phyloP scores from a whole-genome alignment of 2,113 vertebrate genomes.

The Laticauda laticaudata region DNA sequence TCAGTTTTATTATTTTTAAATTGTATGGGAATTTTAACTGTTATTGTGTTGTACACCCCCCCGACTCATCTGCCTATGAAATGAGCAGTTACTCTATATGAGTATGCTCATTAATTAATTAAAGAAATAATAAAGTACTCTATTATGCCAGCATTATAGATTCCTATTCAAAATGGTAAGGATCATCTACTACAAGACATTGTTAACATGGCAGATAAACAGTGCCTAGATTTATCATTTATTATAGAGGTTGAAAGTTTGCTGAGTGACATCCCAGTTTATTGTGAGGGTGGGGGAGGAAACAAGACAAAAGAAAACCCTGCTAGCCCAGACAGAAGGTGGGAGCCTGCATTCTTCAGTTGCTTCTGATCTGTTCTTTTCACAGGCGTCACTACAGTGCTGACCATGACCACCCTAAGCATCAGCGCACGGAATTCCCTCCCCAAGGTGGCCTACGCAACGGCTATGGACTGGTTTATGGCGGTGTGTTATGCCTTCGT shows the following conservation, averaged over 20 bases:
- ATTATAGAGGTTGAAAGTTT: not conserved
- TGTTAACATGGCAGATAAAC: not conserved
- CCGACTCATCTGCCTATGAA: not conserved
- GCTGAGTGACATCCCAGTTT: not conserved
- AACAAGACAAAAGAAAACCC: not conserved
- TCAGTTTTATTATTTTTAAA: not conserved
- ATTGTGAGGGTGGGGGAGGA: not conserved
- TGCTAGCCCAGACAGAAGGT: not conserved
- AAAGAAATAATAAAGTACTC: not conserved
- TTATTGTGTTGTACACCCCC: not conserved
- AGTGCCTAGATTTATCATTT: not conserved
- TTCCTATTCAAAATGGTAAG: not conserved
- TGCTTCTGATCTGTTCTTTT: constrained; percentile 44
- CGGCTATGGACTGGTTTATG: constrained; percentile 99
- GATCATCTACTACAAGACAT: not conserved
- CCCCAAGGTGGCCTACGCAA: constrained; percentile 98
- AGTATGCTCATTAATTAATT: not conserved
- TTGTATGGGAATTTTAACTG: not conserved
- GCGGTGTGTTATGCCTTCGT: constrained; percentile 99
- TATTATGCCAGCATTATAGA: not conserved
- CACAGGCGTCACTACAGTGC: constrained; percentile 95
- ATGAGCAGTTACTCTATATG: not conserved
- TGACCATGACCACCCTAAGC: constrained; percentile 98
- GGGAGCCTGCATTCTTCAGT: not conserved
- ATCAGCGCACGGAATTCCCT: constrained; percentile 99